A percentile compares a stretch with the other conserved stretches of the same genome.
Conservation (phyloP, 2,797 vertebrate species). For the Schizopygopsis pylzovi region DNA sequence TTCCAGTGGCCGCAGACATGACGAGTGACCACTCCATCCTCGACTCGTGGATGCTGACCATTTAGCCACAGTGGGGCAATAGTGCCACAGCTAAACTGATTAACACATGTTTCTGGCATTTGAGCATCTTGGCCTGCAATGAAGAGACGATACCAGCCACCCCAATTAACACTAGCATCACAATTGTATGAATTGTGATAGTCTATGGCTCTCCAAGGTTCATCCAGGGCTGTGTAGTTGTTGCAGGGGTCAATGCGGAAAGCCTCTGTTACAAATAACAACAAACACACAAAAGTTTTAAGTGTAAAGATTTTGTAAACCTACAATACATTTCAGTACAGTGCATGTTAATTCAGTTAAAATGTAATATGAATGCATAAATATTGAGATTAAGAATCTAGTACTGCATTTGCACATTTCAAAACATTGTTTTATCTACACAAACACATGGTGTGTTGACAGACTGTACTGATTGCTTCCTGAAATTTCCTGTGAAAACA, state of each 20-base stretch:
- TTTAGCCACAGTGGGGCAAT: conserved; percentile 28
- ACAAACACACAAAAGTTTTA: no score
- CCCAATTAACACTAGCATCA: background rate
- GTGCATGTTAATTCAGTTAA: background rate
- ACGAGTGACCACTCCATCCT: conserved; percentile 30
- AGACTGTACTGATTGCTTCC: background rate
- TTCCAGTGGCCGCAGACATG: conserved; percentile 36
- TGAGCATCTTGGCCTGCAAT: background rate
- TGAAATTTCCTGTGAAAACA: background rate
- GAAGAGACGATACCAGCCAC: conserved; percentile 36
- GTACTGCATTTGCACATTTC: background rate
- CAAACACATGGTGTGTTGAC: background rate
- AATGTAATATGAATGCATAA: background rate
- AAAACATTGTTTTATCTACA: background rate
- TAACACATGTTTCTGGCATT: conserved; percentile 23
- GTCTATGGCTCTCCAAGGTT: conserved; percentile 33
- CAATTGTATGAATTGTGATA: background rate
- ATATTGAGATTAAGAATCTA: background rate
- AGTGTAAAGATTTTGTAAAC: background rate
- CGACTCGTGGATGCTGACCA: conserved; percentile 20
- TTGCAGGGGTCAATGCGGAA: conserved; percentile 31
- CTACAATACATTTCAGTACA: background rate
- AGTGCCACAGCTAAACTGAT: conserved; percentile 2
- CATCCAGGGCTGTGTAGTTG: conserved; percentile 25
- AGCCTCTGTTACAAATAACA: background rate